Evolutionary conservation across 2,113 vertebrate species (phyloP).

Genomic region (Grantiella picta): DNA sequence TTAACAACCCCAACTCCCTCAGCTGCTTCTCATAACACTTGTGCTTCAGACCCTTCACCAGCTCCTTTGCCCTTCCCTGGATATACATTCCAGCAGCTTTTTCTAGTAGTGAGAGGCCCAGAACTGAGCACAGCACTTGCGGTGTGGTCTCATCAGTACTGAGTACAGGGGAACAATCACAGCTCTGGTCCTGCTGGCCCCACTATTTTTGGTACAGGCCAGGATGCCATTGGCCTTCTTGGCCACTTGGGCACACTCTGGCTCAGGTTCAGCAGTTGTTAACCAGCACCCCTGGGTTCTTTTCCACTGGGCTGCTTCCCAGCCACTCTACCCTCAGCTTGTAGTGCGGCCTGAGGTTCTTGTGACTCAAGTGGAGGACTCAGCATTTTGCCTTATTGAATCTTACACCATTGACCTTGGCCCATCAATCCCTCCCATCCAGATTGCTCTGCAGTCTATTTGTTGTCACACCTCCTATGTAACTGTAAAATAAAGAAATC

Average conservation of each 20-base stretch:
- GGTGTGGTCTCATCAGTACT: too few relatives aligned
- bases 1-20: too few relatives aligned
- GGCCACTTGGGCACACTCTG: not conserved
- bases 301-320: not conserved
- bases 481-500: not conserved
- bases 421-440: not conserved
- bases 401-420: not conserved
- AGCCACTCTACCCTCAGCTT: not conserved
- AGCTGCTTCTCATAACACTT: too few relatives aligned
- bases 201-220: too few relatives aligned
- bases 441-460: not conserved
- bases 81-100: too few relatives aligned
- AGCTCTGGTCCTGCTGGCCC: too few relatives aligned
- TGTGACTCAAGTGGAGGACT: not conserved
- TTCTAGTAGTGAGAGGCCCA: too few relatives aligned
- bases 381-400: not conserved
- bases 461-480: not conserved
- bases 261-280: not conserved
- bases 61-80: too few relatives aligned
- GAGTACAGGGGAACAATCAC: too few relatives aligned
- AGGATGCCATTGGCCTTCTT: too few relatives aligned
- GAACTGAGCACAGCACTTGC: too few relatives aligned
- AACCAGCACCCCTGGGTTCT: not conserved
- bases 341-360: not conserved
- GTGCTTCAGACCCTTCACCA: too few relatives aligned